These are phyloP conservation scores for Lutjanus erythropterus DNA, from an alignment of 2,113 vertebrate genomes.

Conservation along the genomic window DNA sequence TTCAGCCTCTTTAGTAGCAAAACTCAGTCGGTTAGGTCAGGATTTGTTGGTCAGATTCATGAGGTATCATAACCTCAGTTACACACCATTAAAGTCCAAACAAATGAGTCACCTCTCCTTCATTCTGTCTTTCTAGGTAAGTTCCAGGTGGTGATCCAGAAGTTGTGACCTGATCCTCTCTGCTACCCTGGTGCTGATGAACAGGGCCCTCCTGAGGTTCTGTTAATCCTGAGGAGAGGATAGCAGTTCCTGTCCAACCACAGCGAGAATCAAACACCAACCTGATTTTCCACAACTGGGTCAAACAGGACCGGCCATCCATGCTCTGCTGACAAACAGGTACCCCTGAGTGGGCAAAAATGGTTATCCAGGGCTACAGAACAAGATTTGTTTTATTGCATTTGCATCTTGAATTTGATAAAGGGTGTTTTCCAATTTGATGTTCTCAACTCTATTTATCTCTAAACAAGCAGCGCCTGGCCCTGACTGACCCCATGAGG, in stretches of 20 bases:
- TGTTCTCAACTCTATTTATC: slow-evolving; percentile 18
- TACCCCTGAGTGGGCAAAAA: neutral
- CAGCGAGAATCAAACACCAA: slow-evolving; percentile 14
- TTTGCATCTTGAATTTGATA: slow-evolving; percentile 2
- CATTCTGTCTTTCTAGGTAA: slow-evolving; percentile 81
- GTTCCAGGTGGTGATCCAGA: slow-evolving; percentile 89
- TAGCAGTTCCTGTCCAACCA: neutral
- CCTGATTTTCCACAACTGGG: slow-evolving; percentile 20
- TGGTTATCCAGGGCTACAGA: neutral
- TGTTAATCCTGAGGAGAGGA: slow-evolving; percentile 16
- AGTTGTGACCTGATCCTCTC: slow-evolving; percentile 66
- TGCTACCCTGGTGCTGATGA: slow-evolving; percentile 15
- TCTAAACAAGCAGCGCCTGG: neutral
- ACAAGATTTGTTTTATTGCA: neutral
- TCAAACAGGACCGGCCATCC: neutral
- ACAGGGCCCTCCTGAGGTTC: neutral
- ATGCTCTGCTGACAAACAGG: neutral
- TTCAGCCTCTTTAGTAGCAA: too few relatives aligned
- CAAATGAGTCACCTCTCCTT: neutral
- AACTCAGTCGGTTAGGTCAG: neutral
- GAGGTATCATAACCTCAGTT: neutral
- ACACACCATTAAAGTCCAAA: neutral
- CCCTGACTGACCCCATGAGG: neutral
- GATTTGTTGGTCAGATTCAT: neutral
- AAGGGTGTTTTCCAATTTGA: neutral